These are phyloP conservation scores for Papilio polytes DNA, from an alignment of 1,140 invertebrate genomes.

Conservation along the genomic window DNA sequence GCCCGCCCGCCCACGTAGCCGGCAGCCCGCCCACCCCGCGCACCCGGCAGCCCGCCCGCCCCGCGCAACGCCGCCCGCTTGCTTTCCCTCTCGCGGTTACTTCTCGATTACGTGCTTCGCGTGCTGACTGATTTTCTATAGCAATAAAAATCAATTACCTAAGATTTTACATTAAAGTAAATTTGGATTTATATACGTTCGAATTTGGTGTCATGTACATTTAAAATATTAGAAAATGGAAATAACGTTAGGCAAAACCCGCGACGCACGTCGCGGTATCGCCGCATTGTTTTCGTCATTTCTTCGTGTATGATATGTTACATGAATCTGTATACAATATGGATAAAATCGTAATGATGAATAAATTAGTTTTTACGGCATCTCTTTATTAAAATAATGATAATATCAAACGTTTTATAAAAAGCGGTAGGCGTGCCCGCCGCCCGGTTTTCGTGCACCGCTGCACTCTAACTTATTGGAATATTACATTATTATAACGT, in stretches of 20 bases:
- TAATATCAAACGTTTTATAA: conserved; percentile 83
- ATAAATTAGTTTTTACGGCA: conserved; percentile 84
- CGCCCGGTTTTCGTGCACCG: conserved; percentile 82
- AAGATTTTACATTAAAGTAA: conserved; percentile 85
- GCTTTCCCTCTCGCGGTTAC: conserved; percentile 83
- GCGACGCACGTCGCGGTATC: conserved; percentile 69
- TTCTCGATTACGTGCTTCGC: conserved; percentile 85
- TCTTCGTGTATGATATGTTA: conserved; percentile 84
- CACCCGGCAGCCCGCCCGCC: conserved; percentile 54
- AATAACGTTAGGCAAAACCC: conserved; percentile 80
- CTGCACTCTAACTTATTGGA: conserved; percentile 84
- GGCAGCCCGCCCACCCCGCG: conserved; percentile 45
- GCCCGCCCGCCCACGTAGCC: conserved; percentile 42
- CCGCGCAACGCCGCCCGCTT: conserved; percentile 80
- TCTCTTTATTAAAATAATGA: conserved; percentile 83
- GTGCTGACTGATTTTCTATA: conserved; percentile 86
- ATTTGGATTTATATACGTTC: conserved; percentile 84
- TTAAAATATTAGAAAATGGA: conserved; percentile 82
- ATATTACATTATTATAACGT: conserved; percentile 84
- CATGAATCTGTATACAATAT: conserved; percentile 84
- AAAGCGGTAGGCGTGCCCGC: conserved; percentile 78
- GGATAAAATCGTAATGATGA: conserved; percentile 83
- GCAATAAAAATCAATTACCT: conserved; percentile 86
- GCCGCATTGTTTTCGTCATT: conserved; percentile 82
- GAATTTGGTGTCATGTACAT: conserved; percentile 84